Conservation (phyloP, 30 jellyfish, hydroid and myxozoan species). For the Aurelia sp. region DNA sequence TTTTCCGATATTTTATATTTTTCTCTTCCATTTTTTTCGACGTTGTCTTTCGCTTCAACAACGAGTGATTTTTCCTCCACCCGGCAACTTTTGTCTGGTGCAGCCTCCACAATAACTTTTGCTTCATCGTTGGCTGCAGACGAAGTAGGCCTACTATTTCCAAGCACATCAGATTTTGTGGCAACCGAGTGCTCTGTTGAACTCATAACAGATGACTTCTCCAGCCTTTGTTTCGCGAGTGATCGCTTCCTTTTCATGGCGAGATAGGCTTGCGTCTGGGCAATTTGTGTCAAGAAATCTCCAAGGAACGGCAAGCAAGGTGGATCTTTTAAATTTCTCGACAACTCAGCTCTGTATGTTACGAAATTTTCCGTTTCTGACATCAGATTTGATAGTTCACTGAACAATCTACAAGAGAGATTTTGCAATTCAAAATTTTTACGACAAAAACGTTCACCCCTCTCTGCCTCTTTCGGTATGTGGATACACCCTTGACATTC, state of each 20-base stretch:
- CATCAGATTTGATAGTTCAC: conserved; percentile 87
- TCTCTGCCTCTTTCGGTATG: no score
- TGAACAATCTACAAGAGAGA: conserved; percentile 53
- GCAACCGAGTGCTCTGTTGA: no score
- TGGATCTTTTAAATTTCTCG: conserved; percentile 47
- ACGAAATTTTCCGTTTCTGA: conserved; percentile 75
- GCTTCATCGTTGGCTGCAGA: not conserved
- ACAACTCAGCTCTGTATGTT: conserved; percentile 70
- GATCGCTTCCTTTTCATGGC: conserved; percentile 68
- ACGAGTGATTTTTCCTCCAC: not conserved
- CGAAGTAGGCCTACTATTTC: no score
- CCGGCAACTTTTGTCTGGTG: not conserved
- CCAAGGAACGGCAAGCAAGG: conserved; percentile 93
- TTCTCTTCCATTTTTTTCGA: not conserved
- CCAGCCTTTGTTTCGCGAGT: conserved; percentile 53
- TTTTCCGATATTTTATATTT: not conserved
- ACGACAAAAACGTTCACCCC: no score
- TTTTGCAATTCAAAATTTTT: not conserved
- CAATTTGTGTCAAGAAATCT: conserved; percentile 83
- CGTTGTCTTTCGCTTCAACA: not conserved
- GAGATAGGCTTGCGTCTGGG: conserved; percentile 91
- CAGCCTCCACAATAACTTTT: not conserved
- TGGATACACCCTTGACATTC: no score
- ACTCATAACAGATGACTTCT: conserved; percentile 28
- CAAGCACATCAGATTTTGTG: no score